Evolutionary conservation across 2,888 invertebrate genomes (phyloP).

Genomic region (Caenorhabditis angaria): DNA sequence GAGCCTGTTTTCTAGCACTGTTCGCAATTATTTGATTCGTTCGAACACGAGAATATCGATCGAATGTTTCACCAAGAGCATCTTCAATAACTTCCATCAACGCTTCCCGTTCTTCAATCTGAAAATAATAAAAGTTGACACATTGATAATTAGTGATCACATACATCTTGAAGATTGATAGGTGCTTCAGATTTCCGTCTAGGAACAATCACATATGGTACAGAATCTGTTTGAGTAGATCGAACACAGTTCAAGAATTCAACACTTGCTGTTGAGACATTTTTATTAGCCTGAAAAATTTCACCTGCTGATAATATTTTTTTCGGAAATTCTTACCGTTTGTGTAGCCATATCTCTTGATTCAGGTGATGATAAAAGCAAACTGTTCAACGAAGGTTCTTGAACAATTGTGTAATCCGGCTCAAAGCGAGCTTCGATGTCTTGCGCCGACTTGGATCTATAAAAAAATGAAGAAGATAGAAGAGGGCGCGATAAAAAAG

Average conservation of each 20-base stretch:
- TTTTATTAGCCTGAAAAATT: conserved; percentile 26
- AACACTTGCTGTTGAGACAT: conserved; percentile 47
- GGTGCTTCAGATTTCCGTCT: conserved; percentile 39
- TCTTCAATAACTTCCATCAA: conserved; percentile 65
- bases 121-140: conserved; percentile 5
- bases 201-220: conserved; percentile 36
- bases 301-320: background rate
- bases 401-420: conserved; percentile 3
- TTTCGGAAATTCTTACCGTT: conserved; percentile 15
- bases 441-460: conserved; percentile 53
- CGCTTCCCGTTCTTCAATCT: conserved; percentile 61
- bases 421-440: conserved; percentile 21
- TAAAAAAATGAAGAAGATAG: conserved; percentile 4
- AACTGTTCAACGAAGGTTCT: background rate
- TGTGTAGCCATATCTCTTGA: conserved; percentile 49
- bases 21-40: conserved; percentile 67
- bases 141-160: background rate
- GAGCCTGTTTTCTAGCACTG: conserved; percentile 64
- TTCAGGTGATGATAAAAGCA: conserved; percentile 7
- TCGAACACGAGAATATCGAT: conserved; percentile 62
- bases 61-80: conserved; percentile 69
- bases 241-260: conserved; percentile 43
- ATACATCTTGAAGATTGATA: conserved; percentile 33
- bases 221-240: conserved; percentile 45
- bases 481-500: background rate